phyloP scores from a whole-genome alignment of 2,113 vertebrate genomes.

The Pelecanoides urinatrix region DNA sequence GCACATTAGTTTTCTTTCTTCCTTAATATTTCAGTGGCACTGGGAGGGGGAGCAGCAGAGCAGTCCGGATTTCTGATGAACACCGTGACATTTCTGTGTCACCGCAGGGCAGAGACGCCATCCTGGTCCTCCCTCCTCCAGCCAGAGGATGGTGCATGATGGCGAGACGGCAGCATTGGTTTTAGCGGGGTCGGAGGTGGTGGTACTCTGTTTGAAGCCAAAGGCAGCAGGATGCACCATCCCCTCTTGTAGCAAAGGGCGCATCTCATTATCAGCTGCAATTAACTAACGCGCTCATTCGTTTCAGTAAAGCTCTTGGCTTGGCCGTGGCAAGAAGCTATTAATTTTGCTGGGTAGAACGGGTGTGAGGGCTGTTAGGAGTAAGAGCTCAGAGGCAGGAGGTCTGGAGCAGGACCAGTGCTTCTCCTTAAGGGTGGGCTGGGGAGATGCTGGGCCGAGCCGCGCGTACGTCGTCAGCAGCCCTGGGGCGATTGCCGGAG shows the following conservation, averaged over 20 bases:
- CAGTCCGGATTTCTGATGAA: not conserved
- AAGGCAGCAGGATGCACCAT: not conserved
- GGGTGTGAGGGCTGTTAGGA: not conserved
- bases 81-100: not conserved
- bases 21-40: not conserved
- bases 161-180: rapidly evolving
- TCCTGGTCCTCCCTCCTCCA: not conserved
- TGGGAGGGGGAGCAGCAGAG: not conserved
- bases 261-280: not conserved
- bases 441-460: not conserved
- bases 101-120: rapidly evolving
- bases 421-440: not conserved
- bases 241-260: not conserved
- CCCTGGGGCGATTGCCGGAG: rapidly evolving
- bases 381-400: not conserved
- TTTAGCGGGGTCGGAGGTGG: not conserved
- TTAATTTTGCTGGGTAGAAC: not conserved
- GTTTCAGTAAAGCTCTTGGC: not conserved
- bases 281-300: not conserved
- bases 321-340: rapidly evolving
- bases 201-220: not conserved
- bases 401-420: not conserved
- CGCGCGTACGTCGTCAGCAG: rapidly evolving
- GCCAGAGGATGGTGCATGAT: not conserved
- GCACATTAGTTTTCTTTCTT: not conserved